phyloP scores from a whole-genome alignment of 2,113 vertebrate genomes.

The Melanostigma gelatinosum region DNA sequence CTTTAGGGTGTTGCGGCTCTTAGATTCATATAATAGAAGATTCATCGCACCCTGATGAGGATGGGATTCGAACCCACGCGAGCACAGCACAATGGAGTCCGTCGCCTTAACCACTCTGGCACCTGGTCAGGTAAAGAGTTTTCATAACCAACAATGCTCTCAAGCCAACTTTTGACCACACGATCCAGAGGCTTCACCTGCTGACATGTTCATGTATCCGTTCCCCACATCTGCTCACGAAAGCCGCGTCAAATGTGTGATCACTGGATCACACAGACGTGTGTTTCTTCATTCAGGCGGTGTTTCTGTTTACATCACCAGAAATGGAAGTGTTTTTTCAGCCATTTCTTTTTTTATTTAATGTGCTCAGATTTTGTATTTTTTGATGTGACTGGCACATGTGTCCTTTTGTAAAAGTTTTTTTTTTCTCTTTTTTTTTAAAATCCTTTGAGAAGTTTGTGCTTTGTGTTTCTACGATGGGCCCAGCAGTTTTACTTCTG shows the following conservation, averaged over 20 bases:
- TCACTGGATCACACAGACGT: neutral
- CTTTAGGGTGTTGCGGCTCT: neutral
- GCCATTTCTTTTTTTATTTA: constrained; percentile 5
- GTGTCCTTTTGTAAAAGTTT: constrained; percentile 1
- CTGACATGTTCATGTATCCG: neutral
- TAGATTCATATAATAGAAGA: neutral
- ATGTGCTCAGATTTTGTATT: neutral
- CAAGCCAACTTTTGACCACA: too few relatives aligned
- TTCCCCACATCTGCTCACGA: constrained; percentile 18
- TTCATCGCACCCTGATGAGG: constrained; percentile 14
- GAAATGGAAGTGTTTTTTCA: neutral
- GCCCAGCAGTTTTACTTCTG: neutral
- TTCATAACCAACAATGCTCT: fast-evolving
- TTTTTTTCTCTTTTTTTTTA: too few relatives aligned
- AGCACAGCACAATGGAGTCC: constrained; percentile 83
- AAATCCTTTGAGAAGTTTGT: neutral
- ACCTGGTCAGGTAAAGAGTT: constrained; percentile 58
- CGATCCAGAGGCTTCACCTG: neutral
- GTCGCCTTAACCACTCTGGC: constrained; percentile 83
- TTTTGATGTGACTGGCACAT: neutral
- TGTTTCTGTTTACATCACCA: constrained; percentile 33
- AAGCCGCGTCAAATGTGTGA: neutral
- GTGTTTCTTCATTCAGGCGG: neutral
- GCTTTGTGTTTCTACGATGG: neutral
- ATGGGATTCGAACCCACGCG: constrained; percentile 80